Evolutionary conservation across 2,797 vertebrate genomes (phyloP).

Genomic region (Sciurus vulgaris): DNA sequence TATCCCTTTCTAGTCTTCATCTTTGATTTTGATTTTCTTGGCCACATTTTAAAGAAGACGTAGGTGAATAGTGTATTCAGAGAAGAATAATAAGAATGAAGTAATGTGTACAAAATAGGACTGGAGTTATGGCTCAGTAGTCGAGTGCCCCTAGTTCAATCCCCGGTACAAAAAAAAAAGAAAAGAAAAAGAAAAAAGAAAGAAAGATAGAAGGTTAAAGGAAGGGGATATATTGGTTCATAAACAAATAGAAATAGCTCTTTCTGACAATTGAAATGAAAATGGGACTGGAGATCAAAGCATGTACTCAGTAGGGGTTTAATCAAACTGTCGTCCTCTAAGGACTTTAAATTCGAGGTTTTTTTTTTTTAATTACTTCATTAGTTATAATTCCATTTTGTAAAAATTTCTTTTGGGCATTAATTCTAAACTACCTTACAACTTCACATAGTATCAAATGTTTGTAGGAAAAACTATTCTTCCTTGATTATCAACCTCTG

Average conservation of each 20-base stretch:
- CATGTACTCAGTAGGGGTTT: background rate
- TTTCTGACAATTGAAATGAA: conserved; percentile 14
- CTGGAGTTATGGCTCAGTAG: too few species aligned
- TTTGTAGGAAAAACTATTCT: background rate
- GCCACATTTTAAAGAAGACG: conserved; percentile 43
- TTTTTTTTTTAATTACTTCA: background rate
- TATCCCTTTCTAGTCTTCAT: conserved; percentile 43
- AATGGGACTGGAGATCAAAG: background rate
- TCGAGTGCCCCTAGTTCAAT: too few species aligned
- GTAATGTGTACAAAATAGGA: background rate
- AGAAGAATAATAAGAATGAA: conserved; percentile 51
- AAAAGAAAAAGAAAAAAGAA: too few species aligned
- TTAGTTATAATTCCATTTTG: conserved; percentile 30
- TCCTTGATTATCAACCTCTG: background rate
- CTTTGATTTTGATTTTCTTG: conserved; percentile 24
- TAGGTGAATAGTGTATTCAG: conserved; percentile 20
- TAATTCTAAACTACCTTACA: background rate
- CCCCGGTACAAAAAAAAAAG: too few species aligned
- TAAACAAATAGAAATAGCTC: background rate
- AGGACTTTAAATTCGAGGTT: background rate
- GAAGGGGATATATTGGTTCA: background rate
- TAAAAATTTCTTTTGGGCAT: conserved; percentile 28
- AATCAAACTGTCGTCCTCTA: background rate
- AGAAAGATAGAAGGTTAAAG: background rate
- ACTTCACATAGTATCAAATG: background rate